Base-by-base conservation (phyloP, 2,113 vertebrate species). In the Carollia perspicillata region DNA sequence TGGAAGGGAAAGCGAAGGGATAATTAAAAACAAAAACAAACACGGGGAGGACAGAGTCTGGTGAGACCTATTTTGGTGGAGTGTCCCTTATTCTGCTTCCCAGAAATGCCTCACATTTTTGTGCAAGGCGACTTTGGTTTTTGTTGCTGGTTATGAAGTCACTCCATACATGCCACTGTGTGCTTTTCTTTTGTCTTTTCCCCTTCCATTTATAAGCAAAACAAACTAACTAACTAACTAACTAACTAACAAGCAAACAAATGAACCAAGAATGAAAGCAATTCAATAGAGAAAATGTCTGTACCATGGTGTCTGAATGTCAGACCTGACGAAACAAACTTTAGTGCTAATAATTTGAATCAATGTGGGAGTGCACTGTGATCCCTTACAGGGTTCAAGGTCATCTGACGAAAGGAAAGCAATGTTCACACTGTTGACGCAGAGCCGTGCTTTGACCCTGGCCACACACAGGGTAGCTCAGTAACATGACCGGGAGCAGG, bases 101-200 rank as follows among this genome's bases (percentile, higher is more conserved):
- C 47, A 95, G 78, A 94, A 96, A 89, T 42, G 60, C 63, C 74
- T 94, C 81, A 44, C 13, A 20, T 74, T 84, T 89, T 69, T 74
- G 58, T 17, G 42, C 72, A 58, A 85, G 86, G 40, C 18, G 42
- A 18, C 26, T 74, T 69, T 44, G 65, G 51, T n/a, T 85, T 94
- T 68, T 60, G 42, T 66, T 53, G 42, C 42, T 47, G 53, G 51
- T 22, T 49, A 60, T 40, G n/a, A 35, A 23, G 8, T 9, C n/a
- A 35, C 23, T 49, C 42, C 26, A 11, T 16, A 13, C 30, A 78
- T 35, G 11, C 77, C 20, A 8, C 10, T 0, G 0, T 3, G n/a
- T 90, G 65, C 30, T 84, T 51, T 68, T 53, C 37, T 71, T 74
- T 47, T 58, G 23, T 58, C 8, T 51, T 49, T 93, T 30, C 0